Conservation (phyloP, 2,888 invertebrate genomes). For the Hypena proboscidalis region DNA sequence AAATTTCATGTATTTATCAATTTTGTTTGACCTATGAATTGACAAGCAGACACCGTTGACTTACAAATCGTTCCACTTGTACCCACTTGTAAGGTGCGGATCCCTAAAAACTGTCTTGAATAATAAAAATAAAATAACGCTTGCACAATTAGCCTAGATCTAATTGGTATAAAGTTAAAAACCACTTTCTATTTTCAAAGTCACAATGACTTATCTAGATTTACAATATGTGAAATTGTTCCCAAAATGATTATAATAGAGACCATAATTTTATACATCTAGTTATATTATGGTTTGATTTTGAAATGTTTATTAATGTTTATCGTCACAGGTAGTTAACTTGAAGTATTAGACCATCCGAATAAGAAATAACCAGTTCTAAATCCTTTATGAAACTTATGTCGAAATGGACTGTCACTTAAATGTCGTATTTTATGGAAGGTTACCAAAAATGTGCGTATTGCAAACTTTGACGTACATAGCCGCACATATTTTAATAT, state of each 20-base stretch:
- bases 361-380: neutral
- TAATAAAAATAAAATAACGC: constrained; percentile 19
- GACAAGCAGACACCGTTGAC: no score
- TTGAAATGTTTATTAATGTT: neutral
- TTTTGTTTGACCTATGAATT: no score
- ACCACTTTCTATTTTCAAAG: constrained; percentile 45
- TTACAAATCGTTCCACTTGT: no score
- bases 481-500: no score
- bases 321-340: neutral
- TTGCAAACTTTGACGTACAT: no score
- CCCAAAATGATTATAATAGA: neutral
- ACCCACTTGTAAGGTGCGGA: no score
- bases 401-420: neutral
- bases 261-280: neutral
- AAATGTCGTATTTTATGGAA: no score
- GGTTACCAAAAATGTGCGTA: no score
- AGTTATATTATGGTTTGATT: neutral
- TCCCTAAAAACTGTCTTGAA: no score
- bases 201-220: constrained; percentile 5
- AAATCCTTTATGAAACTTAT: constrained; percentile 1
- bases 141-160: constrained; percentile 42
- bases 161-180: constrained; percentile 27
- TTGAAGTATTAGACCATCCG: neutral
- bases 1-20: no score
- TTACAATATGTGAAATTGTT: constrained; percentile 1